A percentile compares a stretch with the other conserved stretches of the same genome.
Evolutionary conservation across 2,888 invertebrate species (phyloP).

Genomic region (Agonopterix subpropinquella): DNA sequence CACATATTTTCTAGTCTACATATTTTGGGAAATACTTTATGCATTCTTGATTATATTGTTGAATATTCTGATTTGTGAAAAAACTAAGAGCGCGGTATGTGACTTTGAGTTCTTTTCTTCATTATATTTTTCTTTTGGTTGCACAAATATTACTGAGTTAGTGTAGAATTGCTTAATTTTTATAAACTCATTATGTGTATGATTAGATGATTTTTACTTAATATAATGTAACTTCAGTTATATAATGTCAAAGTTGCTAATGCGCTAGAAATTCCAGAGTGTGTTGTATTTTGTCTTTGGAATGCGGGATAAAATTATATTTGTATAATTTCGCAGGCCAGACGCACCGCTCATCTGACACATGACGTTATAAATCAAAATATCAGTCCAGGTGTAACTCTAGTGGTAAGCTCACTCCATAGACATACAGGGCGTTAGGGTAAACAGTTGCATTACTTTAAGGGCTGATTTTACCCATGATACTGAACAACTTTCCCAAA

Average conservation of each 20-base stretch:
- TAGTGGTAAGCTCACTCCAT: neutral
- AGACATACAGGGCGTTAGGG: too few relatives aligned
- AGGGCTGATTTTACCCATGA: too few relatives aligned
- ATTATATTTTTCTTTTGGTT: neutral
- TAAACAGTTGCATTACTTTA: too few relatives aligned
- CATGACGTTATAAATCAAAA: constrained; percentile 42
- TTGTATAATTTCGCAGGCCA: neutral
- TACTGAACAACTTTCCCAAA: too few relatives aligned
- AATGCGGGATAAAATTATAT: too few relatives aligned
- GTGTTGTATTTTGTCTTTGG: too few relatives aligned
- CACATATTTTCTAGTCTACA: neutral
- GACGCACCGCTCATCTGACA: neutral
- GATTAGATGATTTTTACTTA: too few relatives aligned
- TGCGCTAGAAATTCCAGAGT: too few relatives aligned
- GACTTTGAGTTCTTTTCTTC: neutral
- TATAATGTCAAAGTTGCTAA: too few relatives aligned
- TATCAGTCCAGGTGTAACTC: constrained; percentile 27
- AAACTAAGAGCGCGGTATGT: neutral
- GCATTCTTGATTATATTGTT: neutral
- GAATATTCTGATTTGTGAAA: neutral
- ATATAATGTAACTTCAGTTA: too few relatives aligned
- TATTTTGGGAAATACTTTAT: constrained; percentile 1
- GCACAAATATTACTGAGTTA: too few relatives aligned
- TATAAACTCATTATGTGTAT: neutral
- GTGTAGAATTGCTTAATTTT: neutral